Base-by-base conservation (phyloP, 2,888 invertebrate species). In the Phytoseiulus persimilis region DNA sequence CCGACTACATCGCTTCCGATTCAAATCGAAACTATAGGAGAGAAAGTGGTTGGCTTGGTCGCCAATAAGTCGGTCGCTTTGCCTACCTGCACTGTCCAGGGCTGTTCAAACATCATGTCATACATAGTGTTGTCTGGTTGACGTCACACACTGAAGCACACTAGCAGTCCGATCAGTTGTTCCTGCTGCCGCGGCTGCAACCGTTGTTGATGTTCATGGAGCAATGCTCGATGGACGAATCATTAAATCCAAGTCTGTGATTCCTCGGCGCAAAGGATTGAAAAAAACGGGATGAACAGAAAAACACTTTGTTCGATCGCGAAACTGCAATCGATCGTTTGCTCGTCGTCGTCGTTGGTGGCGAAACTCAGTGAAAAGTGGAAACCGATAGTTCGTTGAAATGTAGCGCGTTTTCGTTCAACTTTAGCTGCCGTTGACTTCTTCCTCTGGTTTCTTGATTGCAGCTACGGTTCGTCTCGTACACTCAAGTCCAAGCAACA, bases 71-170 rank as follows among this genome's bases (percentile, higher is more conserved):
- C 23, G 9, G 28, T 87, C 18, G 28, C n/a, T n/a, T n/a, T n/a
- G 87, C 87, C 87, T 87, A 87, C 87, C 87, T 87, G 87, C n/a
- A 33, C 33, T 33, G 32, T 87, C 87, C 87, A 87, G 33, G 87
- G 87, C 32, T 87, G 87, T 45, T 87, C 87, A 45, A 87, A 87
- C 87, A 87, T 87, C 87, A 87, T 87, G 87, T 87, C 87, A 45
- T 87, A 87, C 87, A 87, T 87, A 33, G 87, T 23, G 65, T 65
- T 65, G 65, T 28, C 65, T 6, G 18, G 65, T 28, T 65, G 65
- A 65, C 18, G 65, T 65, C 65, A 65, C 65, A 65, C 65, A 65
- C 65, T 65, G 65, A 23, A 65, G 65, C 65, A 65, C 65, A 39
- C 39, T 39, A 39, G 39, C 39, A 65, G 65, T 65, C 65, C 18